A percentile compares a stretch with the other conserved stretches of the same genome.
These are phyloP conservation scores for Chloroclysta siterata DNA, from an alignment of 2,888 invertebrate genomes.

Conservation along the genomic window DNA sequence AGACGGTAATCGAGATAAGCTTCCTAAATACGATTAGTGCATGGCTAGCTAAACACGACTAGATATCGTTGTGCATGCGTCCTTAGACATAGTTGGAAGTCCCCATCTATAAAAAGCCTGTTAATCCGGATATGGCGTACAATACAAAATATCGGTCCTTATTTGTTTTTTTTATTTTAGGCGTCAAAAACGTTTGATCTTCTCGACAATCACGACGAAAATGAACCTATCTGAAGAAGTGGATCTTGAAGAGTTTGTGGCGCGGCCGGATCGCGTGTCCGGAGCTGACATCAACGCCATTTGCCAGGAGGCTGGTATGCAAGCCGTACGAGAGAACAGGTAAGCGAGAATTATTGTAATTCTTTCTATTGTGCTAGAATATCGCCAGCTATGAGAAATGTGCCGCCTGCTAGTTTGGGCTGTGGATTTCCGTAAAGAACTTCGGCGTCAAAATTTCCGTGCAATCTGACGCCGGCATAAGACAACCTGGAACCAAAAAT, in stretches of 20 bases:
- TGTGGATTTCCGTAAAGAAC: too few relatives aligned
- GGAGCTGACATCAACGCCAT: slow-evolving; percentile 99
- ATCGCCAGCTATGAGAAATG: not conserved
- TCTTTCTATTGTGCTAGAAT: not conserved
- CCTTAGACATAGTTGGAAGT: too few relatives aligned
- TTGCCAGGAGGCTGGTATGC: slow-evolving; percentile 99
- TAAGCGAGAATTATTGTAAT: slow-evolving; percentile 40
- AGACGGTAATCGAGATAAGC: too few relatives aligned
- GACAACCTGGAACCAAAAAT: not conserved
- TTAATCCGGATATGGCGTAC: too few relatives aligned
- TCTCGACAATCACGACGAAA: slow-evolving; percentile 97
- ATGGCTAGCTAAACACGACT: too few relatives aligned
- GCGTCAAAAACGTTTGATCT: slow-evolving; percentile 97
- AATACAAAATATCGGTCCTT: not conserved
- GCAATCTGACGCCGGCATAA: not conserved
- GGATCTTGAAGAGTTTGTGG: slow-evolving; percentile 99
- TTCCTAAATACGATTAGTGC: too few relatives aligned
- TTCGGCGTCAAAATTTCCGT: too few relatives aligned
- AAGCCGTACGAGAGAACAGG: slow-evolving; percentile 99
- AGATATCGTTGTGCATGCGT: too few relatives aligned
- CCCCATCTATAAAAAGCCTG: too few relatives aligned
- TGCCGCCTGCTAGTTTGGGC: not conserved
- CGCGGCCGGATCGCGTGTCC: slow-evolving; percentile 98
- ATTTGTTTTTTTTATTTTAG: slow-evolving; percentile 51
- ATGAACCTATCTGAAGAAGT: slow-evolving; percentile 99